phyloP scores from a whole-genome alignment of 1,140 invertebrate genomes.

The Eupeodes corollae region DNA sequence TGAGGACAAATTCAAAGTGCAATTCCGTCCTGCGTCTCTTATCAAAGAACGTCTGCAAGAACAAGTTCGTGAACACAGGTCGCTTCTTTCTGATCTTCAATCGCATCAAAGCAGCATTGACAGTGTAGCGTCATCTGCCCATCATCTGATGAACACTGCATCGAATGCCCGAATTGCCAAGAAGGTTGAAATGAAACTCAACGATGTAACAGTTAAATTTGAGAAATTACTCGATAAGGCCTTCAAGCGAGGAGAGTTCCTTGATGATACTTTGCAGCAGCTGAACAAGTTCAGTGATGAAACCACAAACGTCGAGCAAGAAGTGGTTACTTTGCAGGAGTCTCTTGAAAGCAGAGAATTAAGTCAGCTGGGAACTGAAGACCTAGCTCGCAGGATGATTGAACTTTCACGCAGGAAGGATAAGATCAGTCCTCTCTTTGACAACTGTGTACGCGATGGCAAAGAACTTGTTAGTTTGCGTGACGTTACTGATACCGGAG shows the following conservation, averaged over 20 bases:
- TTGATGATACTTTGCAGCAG: constrained; percentile 66
- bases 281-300: constrained; percentile 62
- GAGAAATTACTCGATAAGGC: constrained; percentile 74
- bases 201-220: constrained; percentile 71
- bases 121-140: constrained; percentile 63
- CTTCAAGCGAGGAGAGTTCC: constrained; percentile 61
- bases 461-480: constrained; percentile 77
- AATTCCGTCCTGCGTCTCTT: constrained; percentile 71
- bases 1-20: constrained; percentile 70
- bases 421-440: constrained; percentile 45
- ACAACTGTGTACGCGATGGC: constrained; percentile 67
- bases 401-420: constrained; percentile 41
- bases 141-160: constrained; percentile 67
- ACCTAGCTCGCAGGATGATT: constrained; percentile 53
- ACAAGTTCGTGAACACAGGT: constrained; percentile 71
- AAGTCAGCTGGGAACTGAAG: constrained; percentile 50
- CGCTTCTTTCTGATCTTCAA: constrained; percentile 71
- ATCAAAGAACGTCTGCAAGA: constrained; percentile 82
- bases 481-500: constrained; percentile 76
- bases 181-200: constrained; percentile 76
- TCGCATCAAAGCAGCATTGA: constrained; percentile 74
- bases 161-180: constrained; percentile 78
- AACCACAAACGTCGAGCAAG: constrained; percentile 55
- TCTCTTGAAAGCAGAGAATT: constrained; percentile 62
- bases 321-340: constrained; percentile 61